Evolutionary conservation across 2,797 vertebrate species (phyloP).

Genomic region (Amblyopsis hoosieri): DNA sequence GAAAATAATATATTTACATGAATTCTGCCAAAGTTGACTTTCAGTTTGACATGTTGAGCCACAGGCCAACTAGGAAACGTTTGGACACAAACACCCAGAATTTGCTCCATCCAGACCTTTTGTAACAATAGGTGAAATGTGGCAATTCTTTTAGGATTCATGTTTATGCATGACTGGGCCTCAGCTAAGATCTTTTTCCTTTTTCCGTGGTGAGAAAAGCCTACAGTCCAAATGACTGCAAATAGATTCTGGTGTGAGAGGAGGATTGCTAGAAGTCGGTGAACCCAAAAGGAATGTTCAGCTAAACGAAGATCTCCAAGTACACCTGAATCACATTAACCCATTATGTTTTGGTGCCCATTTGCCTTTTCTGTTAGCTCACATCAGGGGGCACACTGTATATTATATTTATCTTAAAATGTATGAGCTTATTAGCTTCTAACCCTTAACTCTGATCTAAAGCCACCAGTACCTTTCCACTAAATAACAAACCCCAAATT

Average conservation of each 20-base stretch:
- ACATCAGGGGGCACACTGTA: slow-evolving; percentile 53
- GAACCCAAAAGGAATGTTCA: slow-evolving; percentile 59
- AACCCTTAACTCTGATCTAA: neutral
- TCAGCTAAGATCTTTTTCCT: slow-evolving; percentile 44
- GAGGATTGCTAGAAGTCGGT: slow-evolving; percentile 43
- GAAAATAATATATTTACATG: slow-evolving; percentile 40
- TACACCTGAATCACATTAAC: slow-evolving; percentile 77
- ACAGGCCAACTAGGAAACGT: slow-evolving; percentile 54
- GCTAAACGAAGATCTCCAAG: slow-evolving; percentile 56
- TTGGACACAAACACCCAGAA: slow-evolving; percentile 48
- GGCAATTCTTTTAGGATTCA: slow-evolving; percentile 57
- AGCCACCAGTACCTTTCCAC: neutral
- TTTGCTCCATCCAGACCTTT: slow-evolving; percentile 42
- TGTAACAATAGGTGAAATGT: slow-evolving; percentile 64
- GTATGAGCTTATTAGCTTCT: slow-evolving; percentile 13
- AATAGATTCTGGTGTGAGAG: slow-evolving; percentile 55
- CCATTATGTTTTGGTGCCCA: slow-evolving; percentile 75
- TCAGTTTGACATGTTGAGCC: slow-evolving; percentile 60
- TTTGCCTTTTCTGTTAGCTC: slow-evolving; percentile 75
- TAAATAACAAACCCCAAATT: slow-evolving; percentile 8
- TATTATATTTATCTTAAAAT: slow-evolving; percentile 36
- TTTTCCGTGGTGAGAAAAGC: slow-evolving; percentile 55
- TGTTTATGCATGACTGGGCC: slow-evolving; percentile 71
- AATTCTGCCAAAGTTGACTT: slow-evolving; percentile 33
- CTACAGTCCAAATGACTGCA: slow-evolving; percentile 55